phyloP scores from a whole-genome alignment of 2,888 invertebrate species.

The Esperia sulphurella region DNA sequence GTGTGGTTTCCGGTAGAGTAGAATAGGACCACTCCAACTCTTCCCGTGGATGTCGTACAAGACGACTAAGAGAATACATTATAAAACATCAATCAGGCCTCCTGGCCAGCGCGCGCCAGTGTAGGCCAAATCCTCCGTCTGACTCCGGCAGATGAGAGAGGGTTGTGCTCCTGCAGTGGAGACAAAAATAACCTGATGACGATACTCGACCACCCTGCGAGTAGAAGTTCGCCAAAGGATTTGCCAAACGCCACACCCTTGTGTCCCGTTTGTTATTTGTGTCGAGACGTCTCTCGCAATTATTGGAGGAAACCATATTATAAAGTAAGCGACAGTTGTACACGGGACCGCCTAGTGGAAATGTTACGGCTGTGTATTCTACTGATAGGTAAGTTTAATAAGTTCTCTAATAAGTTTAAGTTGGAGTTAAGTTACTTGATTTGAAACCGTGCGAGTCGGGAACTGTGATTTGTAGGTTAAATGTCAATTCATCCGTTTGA shows the following conservation, averaged over 20 bases:
- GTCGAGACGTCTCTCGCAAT: constrained; percentile 32
- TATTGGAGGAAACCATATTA: constrained; percentile 38
- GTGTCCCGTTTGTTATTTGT: constrained; percentile 36
- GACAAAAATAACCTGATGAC: no score
- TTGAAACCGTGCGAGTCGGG: background rate
- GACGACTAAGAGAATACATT: no score
- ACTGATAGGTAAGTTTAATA: constrained; percentile 45
- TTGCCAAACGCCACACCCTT: constrained; percentile 20
- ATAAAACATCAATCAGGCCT: no score
- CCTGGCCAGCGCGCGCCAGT: no score
- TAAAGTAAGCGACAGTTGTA: constrained; percentile 21
- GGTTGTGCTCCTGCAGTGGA: background rate
- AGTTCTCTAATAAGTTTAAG: background rate
- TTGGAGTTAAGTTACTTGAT: background rate
- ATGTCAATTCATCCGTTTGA: no score
- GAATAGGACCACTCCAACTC: no score
- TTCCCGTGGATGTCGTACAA: no score
- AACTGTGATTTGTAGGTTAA: no score
- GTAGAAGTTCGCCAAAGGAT: background rate
- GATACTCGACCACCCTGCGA: no score
- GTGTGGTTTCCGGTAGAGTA: no score
- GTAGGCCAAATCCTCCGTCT: no score
- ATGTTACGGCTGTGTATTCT: constrained; percentile 39
- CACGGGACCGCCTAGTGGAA: constrained; percentile 10
- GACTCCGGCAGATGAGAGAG: no score